Base-by-base conservation (phyloP, 2,113 vertebrate species). In the Gadus chalcogrammus region DNA sequence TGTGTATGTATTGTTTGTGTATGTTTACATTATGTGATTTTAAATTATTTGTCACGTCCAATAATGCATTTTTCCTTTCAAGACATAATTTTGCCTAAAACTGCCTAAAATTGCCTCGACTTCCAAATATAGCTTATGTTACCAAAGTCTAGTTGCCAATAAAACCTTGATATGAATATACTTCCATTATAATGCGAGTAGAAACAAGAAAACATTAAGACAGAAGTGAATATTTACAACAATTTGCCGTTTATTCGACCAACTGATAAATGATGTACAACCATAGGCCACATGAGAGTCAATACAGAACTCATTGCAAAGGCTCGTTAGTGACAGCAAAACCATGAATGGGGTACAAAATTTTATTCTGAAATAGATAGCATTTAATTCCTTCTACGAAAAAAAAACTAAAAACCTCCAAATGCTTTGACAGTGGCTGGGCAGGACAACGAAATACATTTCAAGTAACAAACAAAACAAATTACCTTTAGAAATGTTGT, bases 141-240 rank as follows among this genome's bases (percentile, higher is more conserved):
- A 12, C 1, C 11, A 48, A 48, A 48, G 42, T 48, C 9, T 11
- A 48, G 12, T 13, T 8, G 8, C 5, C 42, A 11, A 48, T 48
- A 13, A 48, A 48, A 48, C 42, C 42, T 48, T 48, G 11, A 48
- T 48, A 48, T 58, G 55, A 58, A 58, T 16, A 58, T 58, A 17
- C 5, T 4, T 17, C 55, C 17, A 58, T 60, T 60, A 8, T 3
- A 60, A n/a, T 60, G 8, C n/a, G 5, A 61, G 11, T 18, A 61
- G n/a, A 12, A 12, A 27, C 15, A 75, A 24, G 0, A 0, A 70
- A 0, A 69, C 71, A 22, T 3, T 16, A 70, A 27, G 2, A 66
- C 74, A 80, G 69, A 71, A 61, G 61, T 78, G 67, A 84, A 75
- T 87, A 87, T 90, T 61, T 90, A 87, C 87, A 88, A 79, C 73